A percentile compares a stretch with the other conserved stretches of the same genome.
phyloP scores from a whole-genome alignment of 2,888 invertebrate species.

The Metacarcinus magister region DNA sequence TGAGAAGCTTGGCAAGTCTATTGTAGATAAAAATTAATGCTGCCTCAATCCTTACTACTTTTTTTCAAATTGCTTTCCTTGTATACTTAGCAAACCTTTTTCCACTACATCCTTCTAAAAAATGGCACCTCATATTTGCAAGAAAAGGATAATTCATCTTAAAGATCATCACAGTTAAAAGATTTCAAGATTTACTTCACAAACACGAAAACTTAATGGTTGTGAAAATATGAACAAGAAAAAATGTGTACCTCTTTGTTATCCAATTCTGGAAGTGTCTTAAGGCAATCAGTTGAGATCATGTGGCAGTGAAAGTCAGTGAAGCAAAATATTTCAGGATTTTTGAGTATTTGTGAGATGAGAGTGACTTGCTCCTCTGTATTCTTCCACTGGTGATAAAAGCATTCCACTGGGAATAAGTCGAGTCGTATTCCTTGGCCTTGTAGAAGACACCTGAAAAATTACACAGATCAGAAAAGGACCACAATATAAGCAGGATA shows the following conservation, averaged over 20 bases:
- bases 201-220: too few species aligned
- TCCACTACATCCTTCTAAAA: too few species aligned
- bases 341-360: slow-evolving; percentile 93
- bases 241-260: slow-evolving; percentile 91
- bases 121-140: too few species aligned
- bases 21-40: neutral
- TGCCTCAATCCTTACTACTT: too few species aligned
- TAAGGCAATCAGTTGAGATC: slow-evolving; percentile 94
- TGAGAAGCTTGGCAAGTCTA: neutral
- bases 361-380: slow-evolving; percentile 92
- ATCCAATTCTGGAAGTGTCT: slow-evolving; percentile 97
- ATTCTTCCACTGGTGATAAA: slow-evolving; percentile 97
- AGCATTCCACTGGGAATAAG: slow-evolving; percentile 94
- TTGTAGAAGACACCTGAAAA: slow-evolving; percentile 78
- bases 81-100: too few species aligned
- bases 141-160: neutral
- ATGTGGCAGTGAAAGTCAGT: slow-evolving; percentile 95
- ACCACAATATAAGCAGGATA: neutral
- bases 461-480: neutral
- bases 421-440: slow-evolving; percentile 86
- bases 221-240: neutral
- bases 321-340: slow-evolving; percentile 97
- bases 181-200: neutral
- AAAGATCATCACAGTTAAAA: neutral
- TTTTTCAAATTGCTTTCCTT: too few species aligned